Evolutionary conservation across 2,888 invertebrate species (phyloP), one percentile per base, ranked within the genome.

Genomic region (Acheta domesticus): DNA sequence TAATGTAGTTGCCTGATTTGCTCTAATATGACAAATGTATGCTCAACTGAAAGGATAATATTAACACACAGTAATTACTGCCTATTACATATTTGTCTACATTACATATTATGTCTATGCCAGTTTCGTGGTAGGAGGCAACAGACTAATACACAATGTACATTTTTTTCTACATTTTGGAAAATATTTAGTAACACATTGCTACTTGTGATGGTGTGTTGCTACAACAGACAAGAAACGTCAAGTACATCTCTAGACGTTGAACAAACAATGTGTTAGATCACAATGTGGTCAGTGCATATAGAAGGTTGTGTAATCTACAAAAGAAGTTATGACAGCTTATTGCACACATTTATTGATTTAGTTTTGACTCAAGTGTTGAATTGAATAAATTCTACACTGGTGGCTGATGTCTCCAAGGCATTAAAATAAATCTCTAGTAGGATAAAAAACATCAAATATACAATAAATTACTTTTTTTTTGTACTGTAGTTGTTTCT

Each of bases 91-190:
- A 62, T 62, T 36, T 19, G 62, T 62, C 62, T 62, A 62, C 62
- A 62, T 62, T 62, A 62, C 62, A 62, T 62, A 62, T 62, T 62
- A n/a, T n/a, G 62, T 62, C 62, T 62, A 62, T 62, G 62, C 62
- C 62, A 62, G 4, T 19, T 62, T 11, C 62, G 5, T 62, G n/a
- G 62, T 62, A n/a, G 16, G 62, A n/a, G 62, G 62, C 62, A 62
- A 14, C 62, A 62, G 62, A 62, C 62, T 62, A 62, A 62, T 62
- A 62, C 62, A 62, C 62, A 62, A 62, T 62, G 62, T 62, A 62
- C 36, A 36, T 36, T 36, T 36, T 36, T 36, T 36, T 62, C 62
- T 62, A 62, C 62, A 19, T 62, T 62, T n/a, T 62, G 62, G n/a
- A 62, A 62, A 62, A 62, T 36, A n/a, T 62, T 62, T 62, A 19